A percentile compares a stretch with the other conserved stretches of the same genome.
phyloP scores from a whole-genome alignment of 1,140 invertebrate genomes.

The Aphis craccivora region DNA sequence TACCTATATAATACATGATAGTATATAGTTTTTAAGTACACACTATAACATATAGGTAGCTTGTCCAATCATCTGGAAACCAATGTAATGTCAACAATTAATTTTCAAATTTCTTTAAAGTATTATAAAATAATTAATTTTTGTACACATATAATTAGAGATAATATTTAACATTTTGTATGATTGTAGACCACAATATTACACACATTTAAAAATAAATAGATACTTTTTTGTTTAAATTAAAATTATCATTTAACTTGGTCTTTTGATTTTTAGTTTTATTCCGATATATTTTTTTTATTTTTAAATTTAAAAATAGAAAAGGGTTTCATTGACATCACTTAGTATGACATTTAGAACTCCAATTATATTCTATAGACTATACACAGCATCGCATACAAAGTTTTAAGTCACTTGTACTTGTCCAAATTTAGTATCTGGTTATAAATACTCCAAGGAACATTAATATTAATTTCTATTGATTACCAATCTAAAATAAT shows the following conservation, averaged over 20 bases:
- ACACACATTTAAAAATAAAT: neutral
- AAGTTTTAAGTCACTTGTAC: too few species aligned
- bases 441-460: neutral
- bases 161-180: too few species aligned
- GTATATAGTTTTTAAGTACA: neutral
- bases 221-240: neutral
- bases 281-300: neutral
- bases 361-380: neutral
- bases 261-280: neutral
- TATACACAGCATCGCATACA: neutral
- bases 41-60: neutral
- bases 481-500: neutral
- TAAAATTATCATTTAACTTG: too few species aligned
- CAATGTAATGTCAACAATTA: neutral
- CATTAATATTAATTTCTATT: neutral
- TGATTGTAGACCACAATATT: neutral
- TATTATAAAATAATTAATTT: neutral
- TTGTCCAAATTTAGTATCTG: neutral
- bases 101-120: neutral
- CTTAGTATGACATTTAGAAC: neutral
- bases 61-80: neutral
- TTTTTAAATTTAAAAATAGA: neutral
- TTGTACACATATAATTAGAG: neutral
- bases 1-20: neutral
- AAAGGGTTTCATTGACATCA: neutral